Conservation (phyloP, 2,888 invertebrate species). For the Eledone cirrhosa region DNA sequence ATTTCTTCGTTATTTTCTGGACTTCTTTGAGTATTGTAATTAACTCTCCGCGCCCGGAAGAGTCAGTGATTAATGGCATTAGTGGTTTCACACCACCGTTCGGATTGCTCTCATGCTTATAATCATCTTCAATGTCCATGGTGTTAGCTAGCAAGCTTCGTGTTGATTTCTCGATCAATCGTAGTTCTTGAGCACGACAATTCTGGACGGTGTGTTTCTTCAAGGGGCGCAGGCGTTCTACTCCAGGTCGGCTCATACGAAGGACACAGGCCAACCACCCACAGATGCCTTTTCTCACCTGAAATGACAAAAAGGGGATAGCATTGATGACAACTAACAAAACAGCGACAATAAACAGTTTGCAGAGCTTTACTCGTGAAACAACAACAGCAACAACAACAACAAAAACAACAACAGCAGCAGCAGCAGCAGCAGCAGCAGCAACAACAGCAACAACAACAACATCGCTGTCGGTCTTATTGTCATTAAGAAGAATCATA, state of each 20-base stretch:
- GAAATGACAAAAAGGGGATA: slow-evolving; percentile 45
- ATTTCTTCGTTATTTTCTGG: slow-evolving; percentile 90
- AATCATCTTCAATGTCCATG: slow-evolving; percentile 96
- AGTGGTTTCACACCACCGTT: slow-evolving; percentile 37
- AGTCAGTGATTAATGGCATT: background rate
- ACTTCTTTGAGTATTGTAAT: slow-evolving; percentile 94
- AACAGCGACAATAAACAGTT: background rate
- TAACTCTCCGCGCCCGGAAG: slow-evolving; percentile 75
- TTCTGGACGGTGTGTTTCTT: slow-evolving; percentile 86
- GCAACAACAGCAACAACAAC: too few relatives aligned
- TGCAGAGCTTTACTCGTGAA: too few relatives aligned
- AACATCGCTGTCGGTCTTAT: too few relatives aligned
- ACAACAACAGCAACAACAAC: too few relatives aligned
- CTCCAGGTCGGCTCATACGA: slow-evolving; percentile 95
- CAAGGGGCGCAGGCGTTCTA: slow-evolving; percentile 71
- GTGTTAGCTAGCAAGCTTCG: slow-evolving; percentile 96
- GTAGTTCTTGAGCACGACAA: slow-evolving; percentile 85
- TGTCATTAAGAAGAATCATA: too few relatives aligned
- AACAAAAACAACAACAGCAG: too few relatives aligned
- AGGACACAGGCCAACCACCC: slow-evolving; percentile 97
- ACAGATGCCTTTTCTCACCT: slow-evolving; percentile 95
- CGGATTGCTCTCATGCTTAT: slow-evolving; percentile 41
- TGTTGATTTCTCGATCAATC: slow-evolving; percentile 90
- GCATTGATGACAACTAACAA: too few relatives aligned
- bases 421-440: too few relatives aligned